Evolutionary conservation across 2,797 vertebrate species (phyloP), one percentile per base, ranked within the genome.

Genomic region (Pangasius djambal): DNA sequence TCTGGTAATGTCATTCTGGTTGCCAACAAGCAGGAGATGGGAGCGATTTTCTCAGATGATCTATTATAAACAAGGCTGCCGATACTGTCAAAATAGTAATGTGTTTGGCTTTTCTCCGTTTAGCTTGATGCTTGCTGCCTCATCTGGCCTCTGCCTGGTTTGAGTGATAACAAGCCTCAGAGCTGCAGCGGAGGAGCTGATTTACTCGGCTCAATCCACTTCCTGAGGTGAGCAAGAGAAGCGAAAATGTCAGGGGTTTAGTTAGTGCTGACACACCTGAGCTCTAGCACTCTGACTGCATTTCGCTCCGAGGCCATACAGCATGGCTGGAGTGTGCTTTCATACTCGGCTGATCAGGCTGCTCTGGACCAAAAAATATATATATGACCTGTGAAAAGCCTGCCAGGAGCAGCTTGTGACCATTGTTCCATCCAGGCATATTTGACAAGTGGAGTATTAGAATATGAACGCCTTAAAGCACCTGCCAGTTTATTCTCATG

Each of bases 231-330:
- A 91, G 67, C 37, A 74, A 92, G 88, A 89, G 89, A 87, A 92
- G 91, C 92, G 92, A 90, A 93, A 94, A 94, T 94, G 93, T 93
- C 94, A 93, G 74, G 92, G 92, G 93, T 95, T 93, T 93, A 93
- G 94, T 93, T 91, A 59, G 88, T 88, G 88, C 91, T 92, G 81
- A 92, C 92, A 91, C 93, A 94, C 93, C 94, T 95, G 93, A 89
- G 89, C 91, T 88, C 89, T 87, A 82, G 84, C 90, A 88, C 50
- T 88, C 31, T 2, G 89, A 83, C 90, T 92, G 92, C 87, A 90
- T 83, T 90, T 55, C 74, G 91, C 93, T 94, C 92, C 31, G 28
- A 92, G 93, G 94, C 91, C 87, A 88, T 91, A 92, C 89, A 85
- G 70, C 34, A 88, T 89, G 91, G 88, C 92, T 91, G 87, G 65